Evolutionary conservation across 2,888 invertebrate species (phyloP), one percentile per base, ranked within the genome.

Genomic region (Osedax fenrisi): DNA sequence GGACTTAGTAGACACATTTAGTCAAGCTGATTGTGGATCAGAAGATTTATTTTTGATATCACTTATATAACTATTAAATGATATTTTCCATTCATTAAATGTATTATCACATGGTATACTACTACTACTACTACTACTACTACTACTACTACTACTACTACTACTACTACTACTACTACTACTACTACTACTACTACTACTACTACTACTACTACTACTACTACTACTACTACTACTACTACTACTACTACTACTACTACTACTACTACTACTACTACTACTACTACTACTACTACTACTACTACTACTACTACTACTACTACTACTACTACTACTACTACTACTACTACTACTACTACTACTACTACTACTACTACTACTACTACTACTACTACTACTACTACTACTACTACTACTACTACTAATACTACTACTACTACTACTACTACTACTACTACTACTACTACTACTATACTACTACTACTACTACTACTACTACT

Each of bases 381-480:
- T 23, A 64, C 64, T 64, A 64, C 21, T 64, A 64, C 64, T 64
- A 64, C 10, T 64, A 64, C 21, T 64, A 64, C n/a, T 21, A 64
- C 23, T 23, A 64, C 10, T 64, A 64, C 21, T 64, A 64, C 10
- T 64, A 41, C 41, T 41, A 41, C 17, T 41, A 41, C 41, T 41
- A 41, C 17, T 41, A 41, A 5, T 41, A 41, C 17, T 41, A 41
- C 41, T 41, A 41, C 17, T 41, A 41, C 41, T 41, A 41, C 17
- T 41, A 41, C 41, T 41, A 41, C 17, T 41, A 41, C 41, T 41
- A 41, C 17, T 41, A 41, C 41, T 41, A 41, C 17, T 41, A 64
- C 21, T 64, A 64, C 10, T 64, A 64, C 21, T 64, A 64, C 10
- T 64, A n/a, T n/a, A 64, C 21, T 64, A 64, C 10, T 64, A 64